phyloP scores from a whole-genome alignment of 2,797 vertebrate genomes.

The Tinamus major region DNA sequence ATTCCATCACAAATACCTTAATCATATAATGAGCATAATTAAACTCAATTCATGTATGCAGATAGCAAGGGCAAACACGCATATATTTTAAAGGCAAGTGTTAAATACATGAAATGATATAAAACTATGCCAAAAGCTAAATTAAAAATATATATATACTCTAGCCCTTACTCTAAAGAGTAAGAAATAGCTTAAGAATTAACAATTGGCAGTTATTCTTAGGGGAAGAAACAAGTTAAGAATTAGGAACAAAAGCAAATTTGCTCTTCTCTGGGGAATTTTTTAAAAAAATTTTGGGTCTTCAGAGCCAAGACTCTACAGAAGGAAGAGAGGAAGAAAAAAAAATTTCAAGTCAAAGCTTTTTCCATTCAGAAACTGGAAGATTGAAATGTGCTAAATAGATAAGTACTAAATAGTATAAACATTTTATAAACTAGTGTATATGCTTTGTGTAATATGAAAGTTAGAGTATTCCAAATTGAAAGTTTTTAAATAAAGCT shows the following conservation, averaged over 20 bases:
- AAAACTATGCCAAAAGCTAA: neutral
- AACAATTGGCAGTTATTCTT: neutral
- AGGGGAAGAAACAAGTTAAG: neutral
- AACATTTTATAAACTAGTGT: neutral
- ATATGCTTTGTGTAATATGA: neutral
- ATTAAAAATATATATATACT: neutral
- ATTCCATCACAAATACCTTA: neutral
- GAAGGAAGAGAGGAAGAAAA: neutral
- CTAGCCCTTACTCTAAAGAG: neutral
- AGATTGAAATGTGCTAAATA: neutral
- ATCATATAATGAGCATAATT: neutral
- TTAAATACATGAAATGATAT: neutral
- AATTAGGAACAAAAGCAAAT: neutral
- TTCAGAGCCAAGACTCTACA: neutral
- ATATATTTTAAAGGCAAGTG: neutral
- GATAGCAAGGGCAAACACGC: neutral
- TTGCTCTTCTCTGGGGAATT: neutral
- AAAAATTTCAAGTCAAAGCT: neutral
- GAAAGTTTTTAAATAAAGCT: neutral
- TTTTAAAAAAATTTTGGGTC: neutral
- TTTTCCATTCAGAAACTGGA: neutral
- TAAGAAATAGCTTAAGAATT: neutral
- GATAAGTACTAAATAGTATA: neutral
- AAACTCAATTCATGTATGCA: neutral
- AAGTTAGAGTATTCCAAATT: neutral